phyloP scores from a whole-genome alignment of 2,113 vertebrate species.

The Corynorhinus townsendii region DNA sequence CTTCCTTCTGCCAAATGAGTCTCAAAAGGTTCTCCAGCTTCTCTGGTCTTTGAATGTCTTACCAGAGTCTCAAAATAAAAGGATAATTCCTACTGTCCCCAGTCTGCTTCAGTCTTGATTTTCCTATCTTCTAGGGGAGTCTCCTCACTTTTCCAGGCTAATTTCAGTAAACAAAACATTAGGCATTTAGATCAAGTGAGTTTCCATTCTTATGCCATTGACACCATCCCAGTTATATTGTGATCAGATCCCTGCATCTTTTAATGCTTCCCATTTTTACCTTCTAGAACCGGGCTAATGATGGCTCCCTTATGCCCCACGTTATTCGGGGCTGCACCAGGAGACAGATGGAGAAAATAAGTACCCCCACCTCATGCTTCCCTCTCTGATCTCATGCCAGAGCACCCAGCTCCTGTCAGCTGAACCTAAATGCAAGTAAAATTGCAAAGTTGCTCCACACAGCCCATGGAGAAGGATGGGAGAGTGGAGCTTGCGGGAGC shows the following conservation, averaged over 20 bases:
- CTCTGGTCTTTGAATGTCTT: not conserved
- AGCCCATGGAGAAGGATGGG: not conserved
- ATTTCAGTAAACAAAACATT: not conserved
- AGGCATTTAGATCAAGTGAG: not conserved
- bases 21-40: not conserved
- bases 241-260: not conserved
- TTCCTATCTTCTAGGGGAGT: not conserved
- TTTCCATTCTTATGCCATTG: not conserved
- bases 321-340: not conserved
- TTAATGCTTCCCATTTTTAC: not conserved
- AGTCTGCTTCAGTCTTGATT: not conserved
- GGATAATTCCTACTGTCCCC: not conserved
- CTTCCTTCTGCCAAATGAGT: not conserved
- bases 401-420: not conserved
- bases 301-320: not conserved
- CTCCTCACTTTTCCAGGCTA: not conserved
- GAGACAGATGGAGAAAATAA: not conserved
- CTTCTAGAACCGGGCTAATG: not conserved
- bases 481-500: fast-evolving
- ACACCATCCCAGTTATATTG: not conserved
- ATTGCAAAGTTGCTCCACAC: not conserved
- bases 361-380: not conserved
- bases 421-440: not conserved
- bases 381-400: not conserved
- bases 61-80: not conserved